Conservation (phyloP, 2,888 invertebrate genomes). For the Xanthia icteritia region DNA sequence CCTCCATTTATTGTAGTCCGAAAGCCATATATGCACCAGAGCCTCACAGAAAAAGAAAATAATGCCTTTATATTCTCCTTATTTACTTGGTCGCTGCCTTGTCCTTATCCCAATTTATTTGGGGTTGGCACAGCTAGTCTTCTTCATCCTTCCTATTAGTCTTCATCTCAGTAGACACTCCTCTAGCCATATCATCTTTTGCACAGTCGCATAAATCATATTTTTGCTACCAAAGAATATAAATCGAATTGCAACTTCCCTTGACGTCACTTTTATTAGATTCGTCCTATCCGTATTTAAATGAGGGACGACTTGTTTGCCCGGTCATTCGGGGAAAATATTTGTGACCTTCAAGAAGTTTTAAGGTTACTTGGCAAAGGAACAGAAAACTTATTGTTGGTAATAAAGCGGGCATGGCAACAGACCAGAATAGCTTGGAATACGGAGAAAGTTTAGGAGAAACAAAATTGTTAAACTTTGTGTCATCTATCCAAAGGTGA, state of each 20-base stretch:
- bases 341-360: conserved; percentile 60
- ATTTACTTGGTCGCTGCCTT: neutral
- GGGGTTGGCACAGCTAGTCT: neutral
- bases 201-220: neutral
- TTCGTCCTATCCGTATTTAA: conserved; percentile 24
- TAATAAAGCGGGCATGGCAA: conserved; percentile 31
- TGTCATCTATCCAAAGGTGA: conserved; percentile 7
- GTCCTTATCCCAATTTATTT: neutral
- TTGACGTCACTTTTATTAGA: conserved; percentile 15
- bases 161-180: neutral
- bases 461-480: conserved; percentile 16
- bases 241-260: neutral
- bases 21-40: neutral
- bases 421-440: conserved; percentile 30
- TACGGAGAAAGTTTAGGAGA: conserved; percentile 18
- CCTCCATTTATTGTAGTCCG: neutral
- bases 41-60: neutral
- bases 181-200: neutral
- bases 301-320: conserved; percentile 51
- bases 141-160: neutral
- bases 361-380: conserved; percentile 52
- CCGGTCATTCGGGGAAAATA: conserved; percentile 41
- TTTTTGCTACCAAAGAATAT: conserved; percentile 1
- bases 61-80: neutral
- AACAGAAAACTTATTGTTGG: conserved; percentile 48